Conservation (phyloP, 2,888 invertebrate genomes). For the Vesta saturnalis region DNA sequence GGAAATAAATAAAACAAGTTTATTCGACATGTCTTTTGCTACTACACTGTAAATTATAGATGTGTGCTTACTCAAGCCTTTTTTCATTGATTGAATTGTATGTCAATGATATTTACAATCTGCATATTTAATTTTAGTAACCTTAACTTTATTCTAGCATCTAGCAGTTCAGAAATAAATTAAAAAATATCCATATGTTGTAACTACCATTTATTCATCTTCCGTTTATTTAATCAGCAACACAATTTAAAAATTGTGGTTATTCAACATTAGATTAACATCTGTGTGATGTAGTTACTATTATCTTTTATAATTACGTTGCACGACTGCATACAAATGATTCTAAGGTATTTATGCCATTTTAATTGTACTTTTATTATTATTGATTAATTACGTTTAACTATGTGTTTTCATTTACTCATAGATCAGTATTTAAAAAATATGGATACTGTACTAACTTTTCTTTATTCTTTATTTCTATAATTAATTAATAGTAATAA, state of each 20-base stretch:
- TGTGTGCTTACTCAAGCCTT: background rate
- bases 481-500: too few species aligned
- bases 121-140: slow-evolving; percentile 10
- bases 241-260: background rate
- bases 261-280: background rate
- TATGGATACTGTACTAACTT: too few species aligned
- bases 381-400: background rate
- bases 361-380: background rate
- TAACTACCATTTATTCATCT: background rate
- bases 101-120: background rate
- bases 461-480: too few species aligned
- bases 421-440: background rate
- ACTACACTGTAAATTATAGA: background rate
- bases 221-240: background rate
- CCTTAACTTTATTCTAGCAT: too few species aligned
- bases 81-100: background rate
- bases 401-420: background rate
- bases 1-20: slow-evolving; percentile 13
- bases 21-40: slow-evolving; percentile 9
- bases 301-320: background rate
- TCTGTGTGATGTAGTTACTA: background rate
- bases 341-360: background rate
- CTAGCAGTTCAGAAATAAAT: background rate
- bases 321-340: background rate
- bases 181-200: background rate